phyloP scores from a whole-genome alignment of 23 tunicate genomes.

The Styela plicata region DNA sequence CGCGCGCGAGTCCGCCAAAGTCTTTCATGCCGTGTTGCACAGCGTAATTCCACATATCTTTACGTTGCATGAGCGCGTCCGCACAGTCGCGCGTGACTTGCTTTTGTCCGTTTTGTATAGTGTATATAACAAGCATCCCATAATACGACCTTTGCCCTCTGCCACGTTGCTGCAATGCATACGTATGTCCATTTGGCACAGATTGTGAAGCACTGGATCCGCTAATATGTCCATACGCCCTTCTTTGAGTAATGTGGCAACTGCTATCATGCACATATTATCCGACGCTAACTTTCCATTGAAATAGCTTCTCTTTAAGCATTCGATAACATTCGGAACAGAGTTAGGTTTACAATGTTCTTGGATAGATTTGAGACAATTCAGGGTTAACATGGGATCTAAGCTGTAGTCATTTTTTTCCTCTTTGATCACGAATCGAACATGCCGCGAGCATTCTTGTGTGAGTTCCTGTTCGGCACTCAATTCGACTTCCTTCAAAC shows the following conservation, averaged over 20 bases:
- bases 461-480: constrained; percentile 22
- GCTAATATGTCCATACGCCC: constrained; percentile 71
- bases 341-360: neutral
- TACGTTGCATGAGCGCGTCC: constrained; percentile 43
- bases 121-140: constrained; percentile 42
- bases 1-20: constrained; percentile 27
- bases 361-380: constrained; percentile 38
- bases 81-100: constrained; percentile 24
- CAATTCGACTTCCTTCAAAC: constrained; percentile 40
- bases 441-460: constrained; percentile 35
- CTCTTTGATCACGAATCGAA: constrained; percentile 50
- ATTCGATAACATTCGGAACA: constrained; percentile 38
- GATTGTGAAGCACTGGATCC: constrained; percentile 61
- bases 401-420: constrained; percentile 52
- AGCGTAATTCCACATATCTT: constrained; percentile 59
- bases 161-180: constrained; percentile 31
- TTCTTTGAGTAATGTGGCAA: constrained; percentile 57
- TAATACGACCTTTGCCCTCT: constrained; percentile 67
- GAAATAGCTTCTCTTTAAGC: constrained; percentile 41
- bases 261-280: constrained; percentile 50
- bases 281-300: constrained; percentile 6
- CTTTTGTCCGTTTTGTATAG: constrained; percentile 1
- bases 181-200: constrained; percentile 45
- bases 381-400: constrained; percentile 55
- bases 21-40: neutral